Evolutionary conservation across 2,113 vertebrate genomes (phyloP), one percentile per base, ranked within the genome.

Genomic region (Pangasianodon gigas): DNA sequence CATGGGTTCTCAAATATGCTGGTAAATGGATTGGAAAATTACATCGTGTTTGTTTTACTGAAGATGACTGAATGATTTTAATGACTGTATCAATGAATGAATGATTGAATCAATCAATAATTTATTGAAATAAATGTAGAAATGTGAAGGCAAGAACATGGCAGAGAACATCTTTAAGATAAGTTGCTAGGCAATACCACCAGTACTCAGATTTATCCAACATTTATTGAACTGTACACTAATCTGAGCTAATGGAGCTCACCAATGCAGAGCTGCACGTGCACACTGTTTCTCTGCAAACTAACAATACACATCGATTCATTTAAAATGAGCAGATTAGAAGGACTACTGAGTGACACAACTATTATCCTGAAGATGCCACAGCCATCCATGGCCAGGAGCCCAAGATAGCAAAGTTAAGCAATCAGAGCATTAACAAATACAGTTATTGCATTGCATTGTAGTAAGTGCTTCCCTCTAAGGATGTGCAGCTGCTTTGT

Each of bases 221-320:
- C 48, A 54, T 60, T 84, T 41, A 44, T 56, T 32, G 65, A 32
- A 74, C 32, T 71, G 32, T 71, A 71, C 4, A n/a, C 41, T 32
- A 62, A 58, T 75, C 71, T 46, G 24, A 77, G 37, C 71, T 77
- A 87, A 77, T 56, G 9, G 52, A 87, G 86, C 24, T 62, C 26
- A 48, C 24, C 41, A 62, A 29, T 58, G n/a, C 71, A 32, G 41
- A 10, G 41, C 74, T 48, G 41, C 32, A 3, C 32, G 7, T n/a
- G 6, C 69, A 46, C 41, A 24, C 41, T 11, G 74, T 77, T 21
- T 48, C 9, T 2, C 44, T 4, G 6, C 21, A 26, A 48, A 77
- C 41, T 77, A 77, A 77, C 21, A 77, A 26, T 46, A 21, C 21
- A 26, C 21, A 46, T 44, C 2, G 19, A 75, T 46, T 77, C 6